A percentile compares a stretch with the other conserved stretches of the same genome.
Evolutionary conservation across 2,888 invertebrate genomes (phyloP).

Genomic region (Cybosia mesomella): DNA sequence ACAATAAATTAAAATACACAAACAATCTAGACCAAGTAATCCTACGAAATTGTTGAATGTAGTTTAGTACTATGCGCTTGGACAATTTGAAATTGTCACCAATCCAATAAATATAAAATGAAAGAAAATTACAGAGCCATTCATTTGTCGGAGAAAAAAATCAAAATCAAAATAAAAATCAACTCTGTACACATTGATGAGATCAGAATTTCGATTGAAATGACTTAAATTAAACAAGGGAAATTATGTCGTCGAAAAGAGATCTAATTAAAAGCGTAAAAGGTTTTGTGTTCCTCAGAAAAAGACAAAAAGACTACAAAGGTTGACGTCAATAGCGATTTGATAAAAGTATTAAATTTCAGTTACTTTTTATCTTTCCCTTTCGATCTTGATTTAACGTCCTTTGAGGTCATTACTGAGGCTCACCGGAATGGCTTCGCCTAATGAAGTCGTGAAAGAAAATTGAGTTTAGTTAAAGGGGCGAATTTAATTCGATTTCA

Average conservation of each 20-base stretch:
- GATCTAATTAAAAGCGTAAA: slow-evolving; percentile 61
- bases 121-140: neutral
- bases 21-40: neutral
- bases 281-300: slow-evolving; percentile 55
- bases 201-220: slow-evolving; percentile 43
- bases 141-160: slow-evolving; percentile 8
- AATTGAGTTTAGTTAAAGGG: slow-evolving; percentile 86
- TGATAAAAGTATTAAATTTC: slow-evolving; percentile 82
- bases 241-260: slow-evolving; percentile 47
- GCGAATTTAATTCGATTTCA: slow-evolving; percentile 86
- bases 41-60: neutral
- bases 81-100: no score
- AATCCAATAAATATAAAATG: neutral
- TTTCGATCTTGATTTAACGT: slow-evolving; percentile 85
- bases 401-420: slow-evolving; percentile 84
- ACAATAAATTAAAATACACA: neutral
- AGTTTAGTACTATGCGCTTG: no score
- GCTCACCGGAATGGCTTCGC: slow-evolving; percentile 83
- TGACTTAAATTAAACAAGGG: slow-evolving; percentile 43
- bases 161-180: slow-evolving; percentile 33
- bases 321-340: slow-evolving; percentile 72
- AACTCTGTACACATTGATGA: slow-evolving; percentile 29
- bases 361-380: slow-evolving; percentile 80
- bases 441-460: slow-evolving; percentile 86
- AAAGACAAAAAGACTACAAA: slow-evolving; percentile 66